Evolutionary conservation across 1,140 invertebrate genomes (phyloP), one percentile per base, ranked within the genome.

Genomic region (Drosophila hydei): DNA sequence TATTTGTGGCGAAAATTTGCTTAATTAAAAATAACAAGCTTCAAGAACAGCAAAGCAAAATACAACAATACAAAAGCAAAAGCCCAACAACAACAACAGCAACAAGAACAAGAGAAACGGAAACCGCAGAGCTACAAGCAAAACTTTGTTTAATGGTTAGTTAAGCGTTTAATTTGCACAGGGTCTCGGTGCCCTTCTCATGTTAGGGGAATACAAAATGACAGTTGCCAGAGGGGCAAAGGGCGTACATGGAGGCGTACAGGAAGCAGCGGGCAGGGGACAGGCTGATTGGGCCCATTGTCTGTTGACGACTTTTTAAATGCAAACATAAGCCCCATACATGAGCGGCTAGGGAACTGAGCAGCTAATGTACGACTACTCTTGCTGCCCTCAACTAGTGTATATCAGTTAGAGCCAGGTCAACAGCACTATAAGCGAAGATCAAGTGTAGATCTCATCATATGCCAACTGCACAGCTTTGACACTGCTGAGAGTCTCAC

Each of bases 81-180:
- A 21, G 14, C 51, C 45, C 38, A 60, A 54, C 60, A 74, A 77
- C 58, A 68, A 69, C 48, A 80, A 64, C 77, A 50, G n/a, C 42
- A 67, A 12, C 27, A 38, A 7, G 7, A 40, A 38, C 23, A 14
- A 21, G 27, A 68, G 55, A 18, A 72, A 76, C 63, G 60, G 64
- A 72, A 84, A 80, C 80, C 80, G 73, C 80, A 85, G 70, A 85
- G 80, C 80, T 80, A 85, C 80, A 85, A 80, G 77, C 69, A 71
- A 85, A 84, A 85, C 81, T 85, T 85, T 85, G 73, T 85, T 85
- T 85, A 85, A 85, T 85, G 77, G 80, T 85, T 85, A 85, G 80
- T 85, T 85, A 85, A 85, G 81, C 80, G 80, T 85, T 85, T 85
- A 80, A 85, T 85, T 85, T 85, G 77, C 80, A 56, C 60, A 56